Base-by-base conservation (phyloP, 2,888 invertebrate genomes). In the Hyles lineata region DNA sequence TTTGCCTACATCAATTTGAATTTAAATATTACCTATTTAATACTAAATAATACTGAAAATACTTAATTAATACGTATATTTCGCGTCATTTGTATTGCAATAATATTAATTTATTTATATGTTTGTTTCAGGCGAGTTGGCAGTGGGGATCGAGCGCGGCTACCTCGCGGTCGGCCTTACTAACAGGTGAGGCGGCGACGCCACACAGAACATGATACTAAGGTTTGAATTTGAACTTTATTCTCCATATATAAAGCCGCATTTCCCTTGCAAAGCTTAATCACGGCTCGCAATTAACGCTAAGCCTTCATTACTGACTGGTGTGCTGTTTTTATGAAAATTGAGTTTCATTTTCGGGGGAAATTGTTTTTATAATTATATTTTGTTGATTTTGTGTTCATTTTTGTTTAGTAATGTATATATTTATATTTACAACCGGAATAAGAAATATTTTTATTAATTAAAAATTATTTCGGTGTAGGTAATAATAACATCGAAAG, bases 131-230 rank as follows among this genome's bases (percentile, higher is more conserved):
- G 94, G 92, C 87, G 86, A 85, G 83, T 87, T 86, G 83, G 86
- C 82, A 85, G 93, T 92, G 89, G 92, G 93, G 93, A 81, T 88
- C 92, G 93, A 88, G 88, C 92, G 93, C 92, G 92, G 89, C 80
- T 81, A 80, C 83, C 83, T 85, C 92, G 94, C 93, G 92, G 90
- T 92, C 93, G 93, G 85, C 94, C 94, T 94, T 93, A 93, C 93
- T 87, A 91, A 91, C 92, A 93, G 94, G 94, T 94, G 94, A 94
- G 94, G 94, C 92, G 93, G 89, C 89, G 88, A 86, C 92, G 91
- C 92, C 91, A 90, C 91, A 89, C 90, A 92, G 93, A 94, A 88
- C 93, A 94, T 94, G 94, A 91, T 94, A 90, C 93, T 94, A 94
- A 94, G 94, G 94, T 94, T 93, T 89, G 94, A 91, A 89, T 89